phyloP scores from a whole-genome alignment of 1,140 invertebrate genomes.

The Colletes gigas region DNA sequence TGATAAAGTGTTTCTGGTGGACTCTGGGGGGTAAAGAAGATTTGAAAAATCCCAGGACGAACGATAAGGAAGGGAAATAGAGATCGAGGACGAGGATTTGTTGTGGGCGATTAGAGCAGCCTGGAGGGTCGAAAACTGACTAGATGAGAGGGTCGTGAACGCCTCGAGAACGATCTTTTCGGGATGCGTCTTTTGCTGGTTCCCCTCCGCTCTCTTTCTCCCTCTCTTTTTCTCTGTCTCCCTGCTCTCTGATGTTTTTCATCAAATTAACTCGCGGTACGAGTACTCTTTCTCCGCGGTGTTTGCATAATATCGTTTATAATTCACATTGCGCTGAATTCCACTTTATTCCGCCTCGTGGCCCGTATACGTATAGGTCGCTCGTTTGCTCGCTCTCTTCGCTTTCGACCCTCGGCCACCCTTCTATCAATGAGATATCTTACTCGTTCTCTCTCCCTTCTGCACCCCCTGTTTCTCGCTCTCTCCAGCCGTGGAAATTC shows the following conservation, averaged over 20 bases:
- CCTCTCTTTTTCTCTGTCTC: conserved; percentile 31
- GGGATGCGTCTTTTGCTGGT: conserved; percentile 62
- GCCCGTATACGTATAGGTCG: conserved; percentile 58
- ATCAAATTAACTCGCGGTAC: conserved; percentile 76
- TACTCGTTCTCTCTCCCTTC: background rate
- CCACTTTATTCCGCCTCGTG: conserved; percentile 73
- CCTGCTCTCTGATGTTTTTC: conserved; percentile 74
- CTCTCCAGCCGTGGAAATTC: background rate
- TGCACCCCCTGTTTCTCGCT: no score
- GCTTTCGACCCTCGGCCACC: conserved; percentile 28
- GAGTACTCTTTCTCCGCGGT: conserved; percentile 68
- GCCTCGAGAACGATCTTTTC: conserved; percentile 43
- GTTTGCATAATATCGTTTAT: conserved; percentile 80
- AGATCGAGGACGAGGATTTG: background rate
- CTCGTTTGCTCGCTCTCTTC: conserved; percentile 45
- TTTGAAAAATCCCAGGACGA: no score
- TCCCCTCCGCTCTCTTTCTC: background rate
- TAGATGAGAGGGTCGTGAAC: conserved; percentile 34
- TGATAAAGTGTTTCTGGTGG: no score
- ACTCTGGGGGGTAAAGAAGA: no score
- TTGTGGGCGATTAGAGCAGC: background rate
- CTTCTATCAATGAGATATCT: conserved; percentile 17
- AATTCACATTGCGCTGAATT: conserved; percentile 78
- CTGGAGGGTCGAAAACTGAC: conserved; percentile 9
- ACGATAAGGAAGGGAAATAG: background rate